Percentiles rank a stretch among this genome's conserved stretches.
Conservation (phyloP, 2,797 vertebrate genomes). For the Pangasius larnaudii region DNA sequence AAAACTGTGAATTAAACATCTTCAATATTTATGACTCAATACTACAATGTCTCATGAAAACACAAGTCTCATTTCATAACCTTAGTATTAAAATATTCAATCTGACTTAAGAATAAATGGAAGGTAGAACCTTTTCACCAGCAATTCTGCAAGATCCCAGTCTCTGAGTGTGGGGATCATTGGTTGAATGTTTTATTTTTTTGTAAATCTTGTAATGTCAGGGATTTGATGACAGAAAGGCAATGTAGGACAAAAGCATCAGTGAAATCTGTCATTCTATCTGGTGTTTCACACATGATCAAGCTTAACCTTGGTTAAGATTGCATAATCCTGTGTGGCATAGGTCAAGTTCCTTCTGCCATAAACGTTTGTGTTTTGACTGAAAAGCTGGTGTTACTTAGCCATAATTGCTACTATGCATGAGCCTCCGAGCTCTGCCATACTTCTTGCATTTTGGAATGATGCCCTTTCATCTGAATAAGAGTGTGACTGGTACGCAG, state of each 20-base stretch:
- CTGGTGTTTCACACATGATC: background rate
- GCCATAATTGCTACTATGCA: background rate
- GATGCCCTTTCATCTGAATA: background rate
- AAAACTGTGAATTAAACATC: background rate
- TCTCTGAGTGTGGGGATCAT: background rate
- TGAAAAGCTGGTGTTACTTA: background rate
- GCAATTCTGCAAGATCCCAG: background rate
- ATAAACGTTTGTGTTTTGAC: conserved; percentile 2
- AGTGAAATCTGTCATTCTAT: background rate
- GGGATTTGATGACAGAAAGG: background rate
- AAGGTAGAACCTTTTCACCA: background rate
- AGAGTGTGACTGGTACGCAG: background rate
- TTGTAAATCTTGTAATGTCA: background rate
- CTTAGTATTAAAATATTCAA: background rate
- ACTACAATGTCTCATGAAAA: background rate
- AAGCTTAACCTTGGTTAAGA: background rate
- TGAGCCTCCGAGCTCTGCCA: background rate
- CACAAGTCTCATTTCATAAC: background rate
- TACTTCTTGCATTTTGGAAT: background rate
- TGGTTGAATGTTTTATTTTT: background rate
- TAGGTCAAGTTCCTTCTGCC: background rate
- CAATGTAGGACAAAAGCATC: background rate
- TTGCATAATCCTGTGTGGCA: no score
- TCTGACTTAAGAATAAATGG: background rate
- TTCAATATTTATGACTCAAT: background rate